phyloP scores from a whole-genome alignment of 2,797 vertebrate species.

The Pseudomugil tenellus region DNA sequence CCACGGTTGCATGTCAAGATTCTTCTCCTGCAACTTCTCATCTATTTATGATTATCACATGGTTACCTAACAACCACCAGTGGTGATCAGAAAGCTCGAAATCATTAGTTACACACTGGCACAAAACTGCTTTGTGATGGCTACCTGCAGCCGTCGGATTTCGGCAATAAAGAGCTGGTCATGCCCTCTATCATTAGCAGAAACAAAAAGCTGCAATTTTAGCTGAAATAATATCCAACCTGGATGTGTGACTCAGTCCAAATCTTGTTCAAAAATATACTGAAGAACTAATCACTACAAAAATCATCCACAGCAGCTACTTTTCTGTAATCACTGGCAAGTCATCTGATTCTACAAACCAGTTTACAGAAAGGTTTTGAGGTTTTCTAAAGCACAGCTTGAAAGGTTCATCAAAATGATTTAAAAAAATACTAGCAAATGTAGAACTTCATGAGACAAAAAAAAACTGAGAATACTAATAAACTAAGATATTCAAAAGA shows the following conservation, averaged over 20 bases:
- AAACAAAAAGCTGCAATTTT: not conserved
- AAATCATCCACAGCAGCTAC: not conserved
- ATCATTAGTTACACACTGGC: slow-evolving; percentile 41
- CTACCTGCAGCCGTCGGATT: slow-evolving; percentile 54
- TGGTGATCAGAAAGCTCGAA: slow-evolving; percentile 24
- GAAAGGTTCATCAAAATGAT: too few relatives aligned
- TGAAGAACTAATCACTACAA: too few relatives aligned
- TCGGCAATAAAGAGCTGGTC: slow-evolving; percentile 49
- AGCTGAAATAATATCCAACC: not conserved
- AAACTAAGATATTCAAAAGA: not conserved
- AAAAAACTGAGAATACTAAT: not conserved
- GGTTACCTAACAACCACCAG: slow-evolving; percentile 11
- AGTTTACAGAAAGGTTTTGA: not conserved
- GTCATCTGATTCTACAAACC: not conserved
- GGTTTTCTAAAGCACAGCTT: too few relatives aligned
- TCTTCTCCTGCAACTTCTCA: slow-evolving; percentile 13
- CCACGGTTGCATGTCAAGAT: not conserved
- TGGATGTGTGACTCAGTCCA: not conserved
- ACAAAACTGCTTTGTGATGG: slow-evolving; percentile 51
- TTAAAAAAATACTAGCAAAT: too few relatives aligned
- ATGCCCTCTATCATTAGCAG: slow-evolving; percentile 1
- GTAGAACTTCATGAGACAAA: not conserved
- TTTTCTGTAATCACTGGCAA: not conserved
- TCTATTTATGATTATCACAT: slow-evolving; percentile 23
- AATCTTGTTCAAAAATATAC: not conserved